Evolutionary conservation across 92 coral and sea anemone genomes (phyloP).

Genomic region (Zoanthus gigantus): DNA sequence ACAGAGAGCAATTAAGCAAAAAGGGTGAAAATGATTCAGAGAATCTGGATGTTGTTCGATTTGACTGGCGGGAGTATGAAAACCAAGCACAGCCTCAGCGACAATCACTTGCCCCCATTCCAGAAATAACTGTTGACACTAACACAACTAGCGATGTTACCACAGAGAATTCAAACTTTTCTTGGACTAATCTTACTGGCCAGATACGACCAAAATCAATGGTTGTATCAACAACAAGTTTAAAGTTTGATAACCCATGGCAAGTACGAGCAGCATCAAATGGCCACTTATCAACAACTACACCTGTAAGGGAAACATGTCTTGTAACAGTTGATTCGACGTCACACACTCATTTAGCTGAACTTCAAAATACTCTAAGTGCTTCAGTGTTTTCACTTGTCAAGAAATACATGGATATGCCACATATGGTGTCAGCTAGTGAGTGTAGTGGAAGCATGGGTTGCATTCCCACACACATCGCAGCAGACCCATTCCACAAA

Average conservation of each 20-base stretch:
- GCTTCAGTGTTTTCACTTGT: slow-evolving; percentile 85
- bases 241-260: slow-evolving; percentile 35
- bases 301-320: slow-evolving; percentile 77
- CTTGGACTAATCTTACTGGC: neutral
- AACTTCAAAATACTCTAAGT: slow-evolving; percentile 78
- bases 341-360: slow-evolving; percentile 70
- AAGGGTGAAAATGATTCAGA: neutral
- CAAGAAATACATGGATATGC: slow-evolving; percentile 79
- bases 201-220: slow-evolving; percentile 27
- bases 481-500: slow-evolving; percentile 62
- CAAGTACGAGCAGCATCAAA: slow-evolving; percentile 70
- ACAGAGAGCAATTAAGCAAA: slow-evolving; percentile 23
- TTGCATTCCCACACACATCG: slow-evolving; percentile 80
- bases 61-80: slow-evolving; percentile 45
- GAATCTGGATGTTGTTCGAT: slow-evolving; percentile 27
- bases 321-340: slow-evolving; percentile 69
- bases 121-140: slow-evolving; percentile 28
- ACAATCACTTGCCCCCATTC: slow-evolving; percentile 21
- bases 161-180: neutral
- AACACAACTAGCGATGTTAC: slow-evolving; percentile 9
- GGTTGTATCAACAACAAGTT: slow-evolving; percentile 24
- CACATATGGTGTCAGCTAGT: slow-evolving; percentile 81
- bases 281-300: slow-evolving; percentile 43
- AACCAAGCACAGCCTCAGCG: neutral
- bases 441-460: slow-evolving; percentile 89